Percentiles rank a stretch among this genome's conserved stretches.
These are phyloP conservation scores for Corbicula japonica DNA, from an alignment of 2,888 invertebrate species.

Conservation along the genomic window DNA sequence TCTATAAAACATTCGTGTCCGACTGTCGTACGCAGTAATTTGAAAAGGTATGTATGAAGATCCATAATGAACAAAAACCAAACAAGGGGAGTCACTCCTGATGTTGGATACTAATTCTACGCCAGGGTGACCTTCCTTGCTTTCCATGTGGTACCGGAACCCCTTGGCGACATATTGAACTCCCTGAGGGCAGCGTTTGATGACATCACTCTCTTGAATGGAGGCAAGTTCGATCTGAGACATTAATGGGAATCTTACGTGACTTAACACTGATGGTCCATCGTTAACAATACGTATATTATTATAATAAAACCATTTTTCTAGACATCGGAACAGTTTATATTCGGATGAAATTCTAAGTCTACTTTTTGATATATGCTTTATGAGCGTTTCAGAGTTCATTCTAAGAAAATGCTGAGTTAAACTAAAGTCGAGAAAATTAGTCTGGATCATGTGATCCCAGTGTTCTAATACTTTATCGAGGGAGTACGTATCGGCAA, in stretches of 20 bases:
- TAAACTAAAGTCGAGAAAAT: slow-evolving; percentile 83
- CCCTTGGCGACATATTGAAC: slow-evolving; percentile 78
- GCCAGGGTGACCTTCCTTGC: slow-evolving; percentile 81
- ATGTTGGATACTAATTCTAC: slow-evolving; percentile 78
- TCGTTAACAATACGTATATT: slow-evolving; percentile 72
- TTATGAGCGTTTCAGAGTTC: slow-evolving; percentile 74
- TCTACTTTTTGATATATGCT: slow-evolving; percentile 79
- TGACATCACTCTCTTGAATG: slow-evolving; percentile 77
- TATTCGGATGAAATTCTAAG: slow-evolving; percentile 81
- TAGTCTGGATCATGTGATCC: slow-evolving; percentile 82
- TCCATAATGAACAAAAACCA: slow-evolving; percentile 83
- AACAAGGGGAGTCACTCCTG: slow-evolving; percentile 72
- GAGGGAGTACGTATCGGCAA: slow-evolving; percentile 85
- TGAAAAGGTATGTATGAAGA: slow-evolving; percentile 85
- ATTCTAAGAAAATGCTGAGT: slow-evolving; percentile 82
- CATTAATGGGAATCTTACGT: slow-evolving; percentile 84
- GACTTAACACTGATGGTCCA: slow-evolving; percentile 74
- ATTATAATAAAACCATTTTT: slow-evolving; percentile 81
- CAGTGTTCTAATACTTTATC: slow-evolving; percentile 81
- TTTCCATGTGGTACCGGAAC: slow-evolving; percentile 79
- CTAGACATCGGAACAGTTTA: slow-evolving; percentile 80
- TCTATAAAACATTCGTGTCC: slow-evolving; percentile 79
- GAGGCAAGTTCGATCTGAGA: slow-evolving; percentile 80
- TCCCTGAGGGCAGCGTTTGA: slow-evolving; percentile 76
- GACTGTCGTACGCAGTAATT: slow-evolving; percentile 83